A percentile compares a stretch with the other conserved stretches of the same genome.
These are phyloP conservation scores for Orthosia gothica DNA, from an alignment of 2,888 invertebrate genomes.

Conservation along the genomic window DNA sequence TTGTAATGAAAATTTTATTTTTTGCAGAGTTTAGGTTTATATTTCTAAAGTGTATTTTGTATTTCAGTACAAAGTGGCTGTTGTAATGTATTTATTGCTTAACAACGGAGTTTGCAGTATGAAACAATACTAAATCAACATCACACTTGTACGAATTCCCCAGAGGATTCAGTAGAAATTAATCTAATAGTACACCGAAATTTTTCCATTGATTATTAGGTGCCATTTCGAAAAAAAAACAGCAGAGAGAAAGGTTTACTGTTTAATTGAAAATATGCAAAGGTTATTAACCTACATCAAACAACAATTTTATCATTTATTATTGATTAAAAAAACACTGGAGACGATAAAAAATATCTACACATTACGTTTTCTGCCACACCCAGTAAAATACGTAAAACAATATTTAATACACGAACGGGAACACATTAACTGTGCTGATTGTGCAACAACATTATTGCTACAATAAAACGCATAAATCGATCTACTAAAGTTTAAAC, in stretches of 20 bases:
- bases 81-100: neutral
- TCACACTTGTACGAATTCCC: too few relatives aligned
- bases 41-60: neutral
- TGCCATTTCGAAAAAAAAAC: too few relatives aligned
- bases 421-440: constrained; percentile 49
- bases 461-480: constrained; percentile 62
- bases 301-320: constrained; percentile 14
- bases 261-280: neutral
- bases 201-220: too few relatives aligned
- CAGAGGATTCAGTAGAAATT: too few relatives aligned
- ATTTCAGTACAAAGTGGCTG: neutral
- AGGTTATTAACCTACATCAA: constrained; percentile 39
- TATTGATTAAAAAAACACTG: constrained; percentile 26
- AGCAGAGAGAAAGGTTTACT: neutral
- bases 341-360: constrained; percentile 44
- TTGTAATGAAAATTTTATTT: neutral
- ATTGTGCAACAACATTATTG: constrained; percentile 56
- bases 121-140: neutral
- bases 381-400: constrained; percentile 45
- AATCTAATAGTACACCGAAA: too few relatives aligned
- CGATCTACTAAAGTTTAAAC: constrained; percentile 46
- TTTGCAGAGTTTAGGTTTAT: neutral
- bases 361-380: constrained; percentile 41
- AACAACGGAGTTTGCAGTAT: neutral
- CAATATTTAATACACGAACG: constrained; percentile 54